Base-by-base conservation (phyloP, 2,797 vertebrate genomes). In the Pristis pectinata region DNA sequence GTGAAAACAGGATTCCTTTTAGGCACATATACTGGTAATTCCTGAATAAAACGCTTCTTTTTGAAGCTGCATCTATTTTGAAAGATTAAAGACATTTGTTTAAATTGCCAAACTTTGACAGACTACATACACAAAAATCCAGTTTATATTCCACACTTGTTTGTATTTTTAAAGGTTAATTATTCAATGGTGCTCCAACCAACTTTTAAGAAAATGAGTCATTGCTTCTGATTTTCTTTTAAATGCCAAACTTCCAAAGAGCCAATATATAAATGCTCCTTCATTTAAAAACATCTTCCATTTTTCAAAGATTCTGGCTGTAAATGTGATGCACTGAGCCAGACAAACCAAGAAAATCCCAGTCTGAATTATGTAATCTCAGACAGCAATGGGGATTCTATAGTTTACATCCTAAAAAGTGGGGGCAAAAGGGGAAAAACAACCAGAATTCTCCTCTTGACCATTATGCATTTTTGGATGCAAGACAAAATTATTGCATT, bases 1-100 rank as follows among this genome's bases (percentile, higher is more conserved):
- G 87, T 91, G 87, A 91, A 61, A 91, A 91, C 87, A 67, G 87
- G 59, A 91, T 67, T 91, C 59, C 59, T 91, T 72, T 67, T 87
- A 87, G 87, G 87, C 87, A 64, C 59, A 64, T 91, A 22, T 67
- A 91, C 61, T 41, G 87, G 83, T 64, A 67, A 91, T 91, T 64
- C 87, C 87, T 91, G 87, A 91, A 89, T 89, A 61, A 91, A 87
- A 64, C 17, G 87, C 87, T 67, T 64, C 34, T 91, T 67, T 91
- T 41, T 37, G 13, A 67, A 91, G 59, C 85, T 89, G 8, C 19
- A 19, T 91, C 87, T 91, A 64, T 41, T 91, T 67, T 67, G 59
- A 91, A 37, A 91, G 37, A 64, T 64, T 91, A 22, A 91, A 91
- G 64, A 41, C 19, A 2, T 37, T 59, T 41, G 61, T 64, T 85